Percentiles rank a stretch among this genome's conserved stretches.
phyloP scores from a whole-genome alignment of 2,113 vertebrate species.

The Grammomys surdaster region DNA sequence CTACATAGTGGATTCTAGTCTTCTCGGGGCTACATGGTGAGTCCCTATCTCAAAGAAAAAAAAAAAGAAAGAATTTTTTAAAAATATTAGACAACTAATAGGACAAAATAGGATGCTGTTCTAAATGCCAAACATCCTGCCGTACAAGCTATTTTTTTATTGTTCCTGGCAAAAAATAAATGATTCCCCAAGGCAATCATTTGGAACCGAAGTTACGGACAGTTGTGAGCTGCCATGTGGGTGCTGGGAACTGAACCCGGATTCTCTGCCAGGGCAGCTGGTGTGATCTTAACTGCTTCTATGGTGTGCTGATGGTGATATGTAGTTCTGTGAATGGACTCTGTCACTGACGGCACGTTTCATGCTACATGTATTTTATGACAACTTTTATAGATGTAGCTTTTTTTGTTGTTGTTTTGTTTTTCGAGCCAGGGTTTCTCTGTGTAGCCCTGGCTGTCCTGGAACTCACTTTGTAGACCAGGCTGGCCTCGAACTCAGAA shows the following conservation, averaged over 20 bases:
- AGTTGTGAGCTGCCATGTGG: not conserved
- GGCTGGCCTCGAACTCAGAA: no score
- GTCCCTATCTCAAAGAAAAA: not conserved
- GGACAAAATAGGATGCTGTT: not conserved
- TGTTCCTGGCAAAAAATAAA: not conserved
- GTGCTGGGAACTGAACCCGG: not conserved
- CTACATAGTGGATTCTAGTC: not conserved
- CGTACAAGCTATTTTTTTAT: not conserved
- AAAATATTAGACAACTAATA: not conserved
- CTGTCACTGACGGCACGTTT: not conserved
- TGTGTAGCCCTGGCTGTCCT: no score
- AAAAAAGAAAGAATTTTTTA: not conserved
- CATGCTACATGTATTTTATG: rapidly evolving
- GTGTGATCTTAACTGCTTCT: not conserved
- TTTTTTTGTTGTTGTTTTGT: not conserved
- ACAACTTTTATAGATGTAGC: not conserved
- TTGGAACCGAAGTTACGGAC: not conserved
- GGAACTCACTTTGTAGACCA: no score
- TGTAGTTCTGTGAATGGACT: no score
- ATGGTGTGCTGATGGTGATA: not conserved
- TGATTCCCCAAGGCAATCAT: not conserved
- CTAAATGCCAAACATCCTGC: not conserved
- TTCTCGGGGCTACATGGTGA: not conserved
- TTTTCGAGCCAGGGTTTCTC: no score
- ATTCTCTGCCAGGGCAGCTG: not conserved